Base-by-base conservation (phyloP, 1,140 invertebrate genomes). In the Pseudomyrmex pallidus region DNA sequence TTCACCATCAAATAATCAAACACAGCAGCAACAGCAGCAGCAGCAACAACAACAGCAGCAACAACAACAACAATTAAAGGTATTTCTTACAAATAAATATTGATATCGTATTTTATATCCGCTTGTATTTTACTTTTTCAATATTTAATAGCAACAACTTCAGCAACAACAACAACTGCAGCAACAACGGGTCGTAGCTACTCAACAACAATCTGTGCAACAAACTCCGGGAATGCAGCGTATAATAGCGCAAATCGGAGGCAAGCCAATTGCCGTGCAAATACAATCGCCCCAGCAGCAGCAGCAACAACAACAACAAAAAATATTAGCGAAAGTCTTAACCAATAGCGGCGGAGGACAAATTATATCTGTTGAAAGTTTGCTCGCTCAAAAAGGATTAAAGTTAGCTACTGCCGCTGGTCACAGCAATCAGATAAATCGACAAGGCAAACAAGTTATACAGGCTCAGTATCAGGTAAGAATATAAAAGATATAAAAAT, bases 361-460 rank as follows among this genome's bases (percentile, higher is more conserved):
- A 78, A 94, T 96, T 4, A 96, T 97, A 10, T 96, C 96, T 0
- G 95, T 97, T n/a, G 96, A 96, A 88, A 96, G 95, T 92, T 87
- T 96, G 15, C 86, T 96, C 5, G 95, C 96, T 2, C 96, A 96
- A 85, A 95, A 95, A 77, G 95, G 95, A 80, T 70, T 94, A 1
- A 94, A 94, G 73, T 83, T 94, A 7, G 92, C 94, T 0, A 92
- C 92, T 0, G 86, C 93, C 0, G 72, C 92, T 10, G 70, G 80
- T 46, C 91, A 93, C 20, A 74, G 92, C 2, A 92, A 89, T 73
- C 94, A 94, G 72, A 61, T 94, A 1, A 93, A 92, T 83, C 90
- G 93, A 20, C 93, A 94, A 70, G 92, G 91, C 0, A 94, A 94
- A 82, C 93, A 93, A 78, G 90, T 94, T 1, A 93, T 94, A 82